Evolutionary conservation across 2,888 invertebrate genomes (phyloP).

Genomic region (Caenorhabditis plicata): DNA sequence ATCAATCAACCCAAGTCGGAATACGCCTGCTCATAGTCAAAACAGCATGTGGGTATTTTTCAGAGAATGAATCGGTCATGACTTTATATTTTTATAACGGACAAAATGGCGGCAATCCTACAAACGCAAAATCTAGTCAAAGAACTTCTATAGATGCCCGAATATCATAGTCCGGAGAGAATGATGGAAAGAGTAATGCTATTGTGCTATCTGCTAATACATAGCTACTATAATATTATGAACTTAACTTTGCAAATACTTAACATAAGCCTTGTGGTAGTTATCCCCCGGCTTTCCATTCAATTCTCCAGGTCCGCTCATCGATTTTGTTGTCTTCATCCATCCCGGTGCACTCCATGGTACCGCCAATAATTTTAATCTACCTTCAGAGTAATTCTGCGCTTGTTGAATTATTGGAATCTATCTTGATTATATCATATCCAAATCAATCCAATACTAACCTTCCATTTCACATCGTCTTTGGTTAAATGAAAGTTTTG

Average conservation of each 20-base stretch:
- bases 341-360: slow-evolving; percentile 30
- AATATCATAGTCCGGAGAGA: no score
- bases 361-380: slow-evolving; percentile 21
- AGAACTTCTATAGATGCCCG: no score
- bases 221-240: neutral
- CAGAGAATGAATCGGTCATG: no score
- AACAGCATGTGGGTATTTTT: no score
- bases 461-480: slow-evolving; percentile 26
- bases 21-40: no score
- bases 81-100: no score
- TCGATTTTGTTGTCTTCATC: slow-evolving; percentile 24
- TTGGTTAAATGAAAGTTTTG: slow-evolving; percentile 9
- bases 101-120: no score
- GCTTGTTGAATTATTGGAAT: slow-evolving; percentile 24
- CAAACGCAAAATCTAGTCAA: no score
- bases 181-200: no score
- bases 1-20: no score
- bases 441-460: neutral
- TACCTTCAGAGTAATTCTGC: slow-evolving; percentile 11
- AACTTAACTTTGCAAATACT: slow-evolving; percentile 4
- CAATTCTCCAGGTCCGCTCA: slow-evolving; percentile 10
- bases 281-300: slow-evolving; percentile 10
- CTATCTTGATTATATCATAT: neutral
- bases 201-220: no score
- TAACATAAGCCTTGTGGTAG: slow-evolving; percentile 17